These are phyloP conservation scores for Propithecus coquereli DNA, from an alignment of 2,113 vertebrate genomes.

Conservation along the genomic window DNA sequence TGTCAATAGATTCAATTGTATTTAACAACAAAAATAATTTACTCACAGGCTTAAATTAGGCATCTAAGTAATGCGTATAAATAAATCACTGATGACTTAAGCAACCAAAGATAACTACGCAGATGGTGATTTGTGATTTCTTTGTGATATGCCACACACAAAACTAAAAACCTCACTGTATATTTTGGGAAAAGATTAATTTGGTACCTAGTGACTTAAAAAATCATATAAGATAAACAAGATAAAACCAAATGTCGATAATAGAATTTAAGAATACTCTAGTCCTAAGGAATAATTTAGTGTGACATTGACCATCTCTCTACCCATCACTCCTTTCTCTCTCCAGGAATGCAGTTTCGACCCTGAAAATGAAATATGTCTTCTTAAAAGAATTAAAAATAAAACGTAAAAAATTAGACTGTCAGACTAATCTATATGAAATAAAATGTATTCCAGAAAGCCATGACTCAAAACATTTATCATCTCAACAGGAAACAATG, in stretches of 20 bases:
- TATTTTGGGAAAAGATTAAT: background rate
- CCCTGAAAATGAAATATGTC: background rate
- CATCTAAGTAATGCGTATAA: background rate
- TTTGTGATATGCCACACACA: background rate
- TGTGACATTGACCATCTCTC: background rate
- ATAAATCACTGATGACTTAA: background rate
- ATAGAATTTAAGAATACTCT: background rate
- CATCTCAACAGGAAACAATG: background rate
- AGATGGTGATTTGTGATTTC: background rate
- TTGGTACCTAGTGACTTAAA: background rate
- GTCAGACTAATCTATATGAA: background rate
- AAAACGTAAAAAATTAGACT: background rate
- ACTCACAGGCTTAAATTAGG: slow-evolving; percentile 9
- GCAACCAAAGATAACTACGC: background rate
- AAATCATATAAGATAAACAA: background rate
- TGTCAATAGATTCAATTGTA: background rate
- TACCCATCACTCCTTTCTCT: background rate
- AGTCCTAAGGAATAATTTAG: background rate
- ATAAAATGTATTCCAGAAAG: slow-evolving; percentile 46
- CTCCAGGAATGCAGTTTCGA: background rate
- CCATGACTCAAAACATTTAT: slow-evolving; percentile 25
- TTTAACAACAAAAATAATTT: slow-evolving; percentile 28
- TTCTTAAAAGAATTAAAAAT: background rate
- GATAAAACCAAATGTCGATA: background rate
- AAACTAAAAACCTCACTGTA: background rate